Evolutionary conservation across 1,140 invertebrate genomes (phyloP).

Genomic region (Rhagoletis zephyria): DNA sequence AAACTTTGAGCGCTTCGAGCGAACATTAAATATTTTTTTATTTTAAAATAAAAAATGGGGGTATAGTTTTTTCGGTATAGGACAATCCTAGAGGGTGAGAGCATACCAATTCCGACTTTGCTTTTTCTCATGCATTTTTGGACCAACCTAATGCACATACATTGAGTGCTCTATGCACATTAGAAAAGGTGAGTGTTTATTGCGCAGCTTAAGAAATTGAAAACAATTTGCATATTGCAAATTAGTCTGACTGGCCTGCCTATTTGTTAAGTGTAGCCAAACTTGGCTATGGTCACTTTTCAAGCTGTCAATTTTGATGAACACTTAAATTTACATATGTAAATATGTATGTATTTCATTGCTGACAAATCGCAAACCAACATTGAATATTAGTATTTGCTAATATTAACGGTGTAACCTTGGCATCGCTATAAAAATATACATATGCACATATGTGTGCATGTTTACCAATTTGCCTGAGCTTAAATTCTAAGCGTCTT

Average conservation of each 20-base stretch:
- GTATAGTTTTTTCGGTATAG: too few species aligned
- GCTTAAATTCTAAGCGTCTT: too few species aligned
- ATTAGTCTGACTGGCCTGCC: neutral
- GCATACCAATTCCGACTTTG: too few species aligned
- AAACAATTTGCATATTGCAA: conserved; percentile 39
- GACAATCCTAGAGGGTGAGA: too few species aligned
- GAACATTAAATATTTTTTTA: too few species aligned
- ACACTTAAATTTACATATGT: neutral
- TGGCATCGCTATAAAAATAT: neutral
- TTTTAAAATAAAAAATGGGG: too few species aligned
- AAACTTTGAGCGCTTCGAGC: too few species aligned
- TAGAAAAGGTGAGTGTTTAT: neutral
- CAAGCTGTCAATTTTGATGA: conserved; percentile 39
- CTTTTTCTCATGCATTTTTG: too few species aligned
- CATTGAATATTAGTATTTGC: neutral
- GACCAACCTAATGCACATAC: too few species aligned
- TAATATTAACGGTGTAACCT: neutral
- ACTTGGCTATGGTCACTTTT: conserved; percentile 5
- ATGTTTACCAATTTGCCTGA: too few species aligned
- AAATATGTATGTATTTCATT: neutral
- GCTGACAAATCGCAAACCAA: neutral
- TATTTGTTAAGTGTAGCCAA: conserved; percentile 20
- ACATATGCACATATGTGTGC: neutral
- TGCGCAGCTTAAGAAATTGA: neutral
- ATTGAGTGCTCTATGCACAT: too few species aligned